A percentile compares a stretch with the other conserved stretches of the same genome.
Evolutionary conservation across 1,140 invertebrate species (phyloP).

Genomic region (Euura lappo): DNA sequence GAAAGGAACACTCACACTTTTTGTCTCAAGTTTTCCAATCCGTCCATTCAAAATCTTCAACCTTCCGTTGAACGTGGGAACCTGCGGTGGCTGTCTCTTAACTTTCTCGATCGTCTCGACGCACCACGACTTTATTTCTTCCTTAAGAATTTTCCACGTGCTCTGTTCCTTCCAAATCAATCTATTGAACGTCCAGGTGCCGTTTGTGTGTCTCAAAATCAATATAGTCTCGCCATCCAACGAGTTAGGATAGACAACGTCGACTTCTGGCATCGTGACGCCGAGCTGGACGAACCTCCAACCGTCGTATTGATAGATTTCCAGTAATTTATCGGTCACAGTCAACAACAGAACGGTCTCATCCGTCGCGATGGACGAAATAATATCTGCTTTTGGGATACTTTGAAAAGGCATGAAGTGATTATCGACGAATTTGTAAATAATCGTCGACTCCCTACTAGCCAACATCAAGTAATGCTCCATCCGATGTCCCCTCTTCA

Average conservation of each 20-base stretch:
- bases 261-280: conserved; percentile 22
- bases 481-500: conserved; percentile 22
- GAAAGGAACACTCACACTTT: conserved; percentile 22
- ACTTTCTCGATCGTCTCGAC: conserved; percentile 17
- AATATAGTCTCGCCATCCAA: conserved; percentile 19
- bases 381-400: conserved; percentile 26
- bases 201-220: conserved; percentile 6
- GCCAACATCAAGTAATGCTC: conserved; percentile 36
- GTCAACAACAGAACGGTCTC: conserved; percentile 28
- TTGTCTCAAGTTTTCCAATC: conserved; percentile 25
- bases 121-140: conserved; percentile 40
- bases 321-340: conserved; percentile 19
- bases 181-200: conserved; percentile 29
- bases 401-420: conserved; percentile 57
- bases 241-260: conserved; percentile 23
- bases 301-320: conserved; percentile 55
- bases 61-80: conserved; percentile 15
- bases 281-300: conserved; percentile 49
- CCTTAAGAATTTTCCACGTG: conserved; percentile 26
- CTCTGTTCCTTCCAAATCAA: conserved; percentile 27
- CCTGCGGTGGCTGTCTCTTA: conserved; percentile 11
- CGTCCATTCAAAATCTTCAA: conserved; percentile 26
- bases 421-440: conserved; percentile 50
- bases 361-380: conserved; percentile 22
- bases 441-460: conserved; percentile 27